Conservation (phyloP, 2,797 vertebrate species). For the Anguilla obscura region DNA sequence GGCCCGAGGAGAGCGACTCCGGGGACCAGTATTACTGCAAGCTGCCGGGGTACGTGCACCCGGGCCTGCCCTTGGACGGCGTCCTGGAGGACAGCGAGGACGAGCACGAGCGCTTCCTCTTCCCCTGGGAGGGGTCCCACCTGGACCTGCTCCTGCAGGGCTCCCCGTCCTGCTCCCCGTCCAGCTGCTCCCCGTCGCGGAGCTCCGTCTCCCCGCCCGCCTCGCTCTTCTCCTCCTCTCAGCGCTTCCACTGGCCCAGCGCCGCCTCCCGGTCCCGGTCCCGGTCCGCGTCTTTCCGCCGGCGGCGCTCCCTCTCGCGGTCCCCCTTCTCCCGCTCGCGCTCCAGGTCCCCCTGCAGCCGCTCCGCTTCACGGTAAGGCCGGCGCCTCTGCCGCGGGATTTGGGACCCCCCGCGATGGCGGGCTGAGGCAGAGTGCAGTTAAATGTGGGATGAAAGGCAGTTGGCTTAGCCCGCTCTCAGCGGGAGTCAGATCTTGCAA, state of each 20-base stretch:
- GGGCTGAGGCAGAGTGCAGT: too few relatives aligned
- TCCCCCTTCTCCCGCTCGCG: conserved; percentile 89
- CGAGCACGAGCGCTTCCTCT: conserved; percentile 84
- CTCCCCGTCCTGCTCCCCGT: conserved; percentile 91
- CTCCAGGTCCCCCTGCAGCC: conserved; percentile 91
- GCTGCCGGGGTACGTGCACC: conserved; percentile 85
- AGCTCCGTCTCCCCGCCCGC: conserved; percentile 90
- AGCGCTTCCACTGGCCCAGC: conserved; percentile 64
- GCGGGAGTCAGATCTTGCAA: conserved; percentile 29
- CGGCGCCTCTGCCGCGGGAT: conserved; percentile 37
- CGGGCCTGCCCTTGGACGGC: conserved; percentile 83
- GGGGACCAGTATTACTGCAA: conserved; percentile 79
- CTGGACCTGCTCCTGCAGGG: conserved; percentile 90
- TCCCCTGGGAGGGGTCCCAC: conserved; percentile 90
- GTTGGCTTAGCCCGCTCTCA: conserved; percentile 33
- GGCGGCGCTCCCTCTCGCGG: conserved; percentile 80
- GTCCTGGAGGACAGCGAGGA: conserved; percentile 87
- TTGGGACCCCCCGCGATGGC: conserved; percentile 40
- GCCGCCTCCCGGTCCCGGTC: conserved; percentile 73
- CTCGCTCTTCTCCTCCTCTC: conserved; percentile 79
- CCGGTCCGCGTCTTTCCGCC: conserved; percentile 79
- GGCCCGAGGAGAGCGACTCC: conserved; percentile 76
- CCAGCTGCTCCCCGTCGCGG: conserved; percentile 92
- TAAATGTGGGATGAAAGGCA: conserved; percentile 35
- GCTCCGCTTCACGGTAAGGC: conserved; percentile 85